Evolutionary conservation across 2,888 invertebrate species (phyloP), one percentile per base, ranked within the genome.

Genomic region (Cephus nigrinus): DNA sequence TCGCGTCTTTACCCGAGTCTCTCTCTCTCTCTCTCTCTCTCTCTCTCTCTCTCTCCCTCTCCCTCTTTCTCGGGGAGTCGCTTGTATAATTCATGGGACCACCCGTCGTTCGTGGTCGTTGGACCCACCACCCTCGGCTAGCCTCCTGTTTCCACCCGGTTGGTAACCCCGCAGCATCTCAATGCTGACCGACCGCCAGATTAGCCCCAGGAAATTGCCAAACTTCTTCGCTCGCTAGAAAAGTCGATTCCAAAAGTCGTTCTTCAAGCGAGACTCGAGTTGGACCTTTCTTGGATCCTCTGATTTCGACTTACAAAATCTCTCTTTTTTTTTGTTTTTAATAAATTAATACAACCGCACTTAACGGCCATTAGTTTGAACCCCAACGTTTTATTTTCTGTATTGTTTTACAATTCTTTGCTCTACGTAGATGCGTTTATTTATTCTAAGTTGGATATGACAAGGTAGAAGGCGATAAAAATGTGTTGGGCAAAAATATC

Each of bases 141-240:
- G 76, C 72, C 80, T 74, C 81, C 33, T 72, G 69, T 77, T 74
- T 74, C 34, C 74, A 76, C 32, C 80, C 79, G 77, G 75, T 80
- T 81, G 82, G 84, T 86, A 87, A 85, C 87, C 87, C 82, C 78
- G 84, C 86, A 86, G 90, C 90, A 90, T 90, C 90, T 89, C 90
- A 90, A 91, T 91, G 90, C 91, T 90, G 90, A 91, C 90, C 89
- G 88, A 87, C 90, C 90, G 84, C 86, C 88, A 90, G 91, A 91
- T 91, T 91, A 91, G 91, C 89, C 87, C 86, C 88, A 88, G 91
- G 90, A 91, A 91, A 91, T 91, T 91, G 91, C 90, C 90, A 91
- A 91, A 91, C 90, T 91, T 91, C 90, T 88, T 88, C 87, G 82
- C 84, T 84, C 82, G 84, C 85, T 83, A 84, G 86, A 86, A 90